A percentile compares a stretch with the other conserved stretches of the same genome.
phyloP scores from a whole-genome alignment of 2,113 vertebrate genomes.

The Rousettus leschenaultii region DNA sequence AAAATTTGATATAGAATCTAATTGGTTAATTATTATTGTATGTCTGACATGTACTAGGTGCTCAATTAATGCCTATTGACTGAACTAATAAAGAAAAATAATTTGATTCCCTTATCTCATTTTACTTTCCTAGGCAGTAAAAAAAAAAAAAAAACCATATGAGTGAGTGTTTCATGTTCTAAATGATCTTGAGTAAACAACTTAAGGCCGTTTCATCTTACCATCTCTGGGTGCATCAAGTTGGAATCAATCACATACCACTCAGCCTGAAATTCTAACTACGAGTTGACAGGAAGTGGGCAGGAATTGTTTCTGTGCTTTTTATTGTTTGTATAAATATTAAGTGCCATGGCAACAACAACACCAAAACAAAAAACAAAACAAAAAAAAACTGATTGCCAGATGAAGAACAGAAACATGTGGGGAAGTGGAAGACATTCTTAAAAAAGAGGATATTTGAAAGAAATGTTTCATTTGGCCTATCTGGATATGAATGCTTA shows the following conservation, averaged over 20 bases:
- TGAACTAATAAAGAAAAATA: constrained; percentile 8
- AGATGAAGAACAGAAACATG: constrained; percentile 65
- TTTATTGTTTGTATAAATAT: constrained; percentile 64
- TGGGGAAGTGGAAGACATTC: constrained; percentile 7
- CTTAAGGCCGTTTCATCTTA: neutral
- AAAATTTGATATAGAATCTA: neutral
- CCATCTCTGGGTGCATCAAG: neutral
- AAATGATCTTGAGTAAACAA: neutral
- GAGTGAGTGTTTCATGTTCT: neutral
- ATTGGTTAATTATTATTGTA: neutral
- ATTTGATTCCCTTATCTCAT: neutral
- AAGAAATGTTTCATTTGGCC: constrained; percentile 44
- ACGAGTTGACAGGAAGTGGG: constrained; percentile 53
- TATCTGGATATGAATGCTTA: neutral
- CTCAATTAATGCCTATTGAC: neutral
- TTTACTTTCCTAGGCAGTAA: neutral
- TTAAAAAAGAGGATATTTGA: neutral
- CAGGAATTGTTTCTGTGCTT: constrained; percentile 35
- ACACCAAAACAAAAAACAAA: no score
- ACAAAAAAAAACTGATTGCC: neutral
- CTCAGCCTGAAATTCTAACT: constrained; percentile 56
- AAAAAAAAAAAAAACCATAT: neutral
- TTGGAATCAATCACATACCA: constrained; percentile 51
- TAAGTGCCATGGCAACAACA: constrained; percentile 49
- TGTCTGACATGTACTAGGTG: neutral